These are phyloP conservation scores for Thamnaconus septentrionalis DNA, from an alignment of 2,113 vertebrate species.

Conservation along the genomic window DNA sequence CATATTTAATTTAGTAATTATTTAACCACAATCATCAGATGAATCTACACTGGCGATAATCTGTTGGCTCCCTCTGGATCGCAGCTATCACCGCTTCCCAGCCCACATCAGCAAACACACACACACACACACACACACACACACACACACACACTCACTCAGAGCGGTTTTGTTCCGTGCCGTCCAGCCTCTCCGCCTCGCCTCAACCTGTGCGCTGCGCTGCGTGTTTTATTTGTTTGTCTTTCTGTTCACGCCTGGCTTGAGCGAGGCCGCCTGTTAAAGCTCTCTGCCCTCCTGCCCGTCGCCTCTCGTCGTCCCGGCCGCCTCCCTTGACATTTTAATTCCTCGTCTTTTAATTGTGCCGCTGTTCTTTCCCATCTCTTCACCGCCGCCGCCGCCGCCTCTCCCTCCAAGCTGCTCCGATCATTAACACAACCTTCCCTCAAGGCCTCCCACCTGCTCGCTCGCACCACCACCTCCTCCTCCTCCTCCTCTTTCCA, in stretches of 20 bases:
- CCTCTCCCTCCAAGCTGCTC: slow-evolving; percentile 18
- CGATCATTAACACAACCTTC: slow-evolving; percentile 47
- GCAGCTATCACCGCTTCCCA: no score
- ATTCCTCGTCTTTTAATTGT: no score
- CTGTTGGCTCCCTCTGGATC: background rate
- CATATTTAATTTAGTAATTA: no score
- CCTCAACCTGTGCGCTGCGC: background rate
- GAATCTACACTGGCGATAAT: background rate
- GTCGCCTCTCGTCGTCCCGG: slow-evolving; percentile 11
- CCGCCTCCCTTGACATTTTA: no score
- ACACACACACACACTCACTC: no score
- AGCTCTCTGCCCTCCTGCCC: slow-evolving; percentile 34
- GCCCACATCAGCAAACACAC: no score
- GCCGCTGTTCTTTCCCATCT: slow-evolving; percentile 17
- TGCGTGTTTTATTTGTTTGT: slow-evolving; percentile 1
- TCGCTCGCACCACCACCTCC: slow-evolving; percentile 4
- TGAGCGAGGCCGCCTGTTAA: slow-evolving; percentile 19
- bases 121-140: no score
- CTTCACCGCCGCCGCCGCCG: slow-evolving; percentile 36
- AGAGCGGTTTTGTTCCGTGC: background rate
- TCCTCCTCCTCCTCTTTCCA: slow-evolving; percentile 11
- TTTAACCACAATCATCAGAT: background rate
- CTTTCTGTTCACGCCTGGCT: slow-evolving; percentile 15
- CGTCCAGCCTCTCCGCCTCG: background rate
- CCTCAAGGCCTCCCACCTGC: slow-evolving; percentile 4